A percentile compares a stretch with the other conserved stretches of the same genome.
These are phyloP conservation scores for Rhadina sibilatrix DNA, from an alignment of 2,113 vertebrate species.

Conservation along the genomic window DNA sequence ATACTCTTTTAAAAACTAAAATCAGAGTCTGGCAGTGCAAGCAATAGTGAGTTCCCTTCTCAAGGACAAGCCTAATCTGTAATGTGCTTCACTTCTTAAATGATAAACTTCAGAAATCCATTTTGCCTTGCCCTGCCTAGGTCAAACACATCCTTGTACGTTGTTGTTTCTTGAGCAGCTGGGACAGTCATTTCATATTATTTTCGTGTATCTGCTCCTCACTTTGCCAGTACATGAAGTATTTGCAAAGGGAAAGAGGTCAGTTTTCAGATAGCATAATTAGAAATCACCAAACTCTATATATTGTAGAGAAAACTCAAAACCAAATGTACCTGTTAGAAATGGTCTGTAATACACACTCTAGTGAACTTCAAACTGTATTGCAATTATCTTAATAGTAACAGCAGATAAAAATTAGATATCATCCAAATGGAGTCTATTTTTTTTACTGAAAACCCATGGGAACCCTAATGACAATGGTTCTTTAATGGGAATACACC, in stretches of 20 bases:
- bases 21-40: not conserved
- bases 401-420: not conserved
- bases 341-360: not conserved
- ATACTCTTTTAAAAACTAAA: not conserved
- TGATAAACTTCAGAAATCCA: not conserved
- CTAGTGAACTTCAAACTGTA: not conserved
- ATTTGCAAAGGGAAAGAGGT: not conserved
- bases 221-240: not conserved
- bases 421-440: not conserved
- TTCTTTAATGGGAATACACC: not conserved
- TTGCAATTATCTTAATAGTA: not conserved
- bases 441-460: not conserved
- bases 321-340: not conserved
- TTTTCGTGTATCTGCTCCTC: not conserved
- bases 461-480: not conserved
- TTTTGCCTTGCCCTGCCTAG: not conserved
- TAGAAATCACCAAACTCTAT: not conserved
- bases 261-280: not conserved
- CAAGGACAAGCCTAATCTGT: not conserved
- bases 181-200: conserved; percentile 7
- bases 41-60: not conserved
- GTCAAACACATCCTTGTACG: not conserved
- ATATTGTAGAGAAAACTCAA: not conserved
- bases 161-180: not conserved
- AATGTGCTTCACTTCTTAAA: not conserved